phyloP scores from a whole-genome alignment of 2,888 invertebrate species.

The Macropis europaea region DNA sequence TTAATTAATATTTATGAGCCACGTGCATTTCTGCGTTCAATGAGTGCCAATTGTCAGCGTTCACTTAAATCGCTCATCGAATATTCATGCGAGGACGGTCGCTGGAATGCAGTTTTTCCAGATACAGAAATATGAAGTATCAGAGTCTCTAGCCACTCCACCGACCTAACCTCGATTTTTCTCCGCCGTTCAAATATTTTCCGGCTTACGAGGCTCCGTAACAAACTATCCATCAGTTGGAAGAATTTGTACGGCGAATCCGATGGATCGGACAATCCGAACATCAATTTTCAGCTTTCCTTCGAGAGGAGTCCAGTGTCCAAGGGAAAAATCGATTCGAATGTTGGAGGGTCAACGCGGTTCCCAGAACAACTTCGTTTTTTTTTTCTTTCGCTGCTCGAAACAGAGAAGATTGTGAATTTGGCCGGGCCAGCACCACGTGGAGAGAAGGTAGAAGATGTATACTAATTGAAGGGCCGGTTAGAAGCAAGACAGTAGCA shows the following conservation, averaged over 20 bases:
- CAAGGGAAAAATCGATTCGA: constrained; percentile 2
- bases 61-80: constrained; percentile 44
- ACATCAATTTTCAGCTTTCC: too few species aligned
- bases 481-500: constrained; percentile 75
- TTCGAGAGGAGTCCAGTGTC: too few species aligned
- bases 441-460: constrained; percentile 60
- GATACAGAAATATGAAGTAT: constrained; percentile 23
- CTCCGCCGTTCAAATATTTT: too few species aligned
- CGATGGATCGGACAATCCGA: too few species aligned
- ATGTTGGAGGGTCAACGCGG: background rate
- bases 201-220: too few species aligned
- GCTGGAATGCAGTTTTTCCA: constrained; percentile 26
- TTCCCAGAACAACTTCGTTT: constrained; percentile 3
- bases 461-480: constrained; percentile 79
- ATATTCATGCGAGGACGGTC: constrained; percentile 31
- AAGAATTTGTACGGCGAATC: too few species aligned
- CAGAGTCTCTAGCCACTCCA: too few species aligned
- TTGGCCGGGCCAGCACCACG: constrained; percentile 41
- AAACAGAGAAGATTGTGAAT: constrained; percentile 36
- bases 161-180: background rate
- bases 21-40: constrained; percentile 43
- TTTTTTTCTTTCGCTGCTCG: background rate
- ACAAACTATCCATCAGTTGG: too few species aligned
- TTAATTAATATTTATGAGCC: constrained; percentile 49
- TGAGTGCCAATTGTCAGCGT: constrained; percentile 43